These are phyloP conservation scores for Dryadula phaetusa DNA, from an alignment of 2,888 invertebrate genomes.

Conservation along the genomic window DNA sequence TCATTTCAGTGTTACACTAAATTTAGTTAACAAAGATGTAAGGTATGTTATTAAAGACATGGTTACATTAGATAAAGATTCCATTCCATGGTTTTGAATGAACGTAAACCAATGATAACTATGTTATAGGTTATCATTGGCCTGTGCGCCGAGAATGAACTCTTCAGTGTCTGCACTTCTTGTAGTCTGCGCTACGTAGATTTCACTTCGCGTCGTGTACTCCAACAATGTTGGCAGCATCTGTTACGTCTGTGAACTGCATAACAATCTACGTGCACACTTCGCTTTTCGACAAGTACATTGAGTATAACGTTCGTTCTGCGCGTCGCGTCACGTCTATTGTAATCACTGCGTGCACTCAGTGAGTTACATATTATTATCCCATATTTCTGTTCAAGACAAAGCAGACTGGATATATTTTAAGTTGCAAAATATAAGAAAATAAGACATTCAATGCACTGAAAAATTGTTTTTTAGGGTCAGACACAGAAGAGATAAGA, in stretches of 20 bases:
- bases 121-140: constrained; percentile 85
- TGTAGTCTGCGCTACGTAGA: constrained; percentile 84
- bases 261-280: constrained; percentile 80
- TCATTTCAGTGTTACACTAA: background rate
- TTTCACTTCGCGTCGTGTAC: constrained; percentile 81
- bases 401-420: constrained; percentile 38
- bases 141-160: constrained; percentile 83
- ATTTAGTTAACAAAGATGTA: background rate
- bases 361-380: constrained; percentile 83
- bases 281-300: constrained; percentile 76
- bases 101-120: constrained; percentile 84
- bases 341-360: constrained; percentile 83
- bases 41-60: background rate
- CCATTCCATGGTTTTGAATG: constrained; percentile 69
- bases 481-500: constrained; percentile 42
- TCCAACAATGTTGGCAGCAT: constrained; percentile 77
- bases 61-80: constrained; percentile 59
- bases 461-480: constrained; percentile 22
- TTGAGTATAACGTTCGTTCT: constrained; percentile 77
- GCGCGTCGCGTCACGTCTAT: constrained; percentile 75
- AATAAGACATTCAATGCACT: constrained; percentile 13
- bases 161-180: constrained; percentile 84
- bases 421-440: constrained; percentile 15
- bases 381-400: constrained; percentile 71
- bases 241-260: constrained; percentile 80